Evolutionary conservation across 2,888 invertebrate genomes (phyloP), one percentile per base, ranked within the genome.

Genomic region (Tolmerus cingulatus): DNA sequence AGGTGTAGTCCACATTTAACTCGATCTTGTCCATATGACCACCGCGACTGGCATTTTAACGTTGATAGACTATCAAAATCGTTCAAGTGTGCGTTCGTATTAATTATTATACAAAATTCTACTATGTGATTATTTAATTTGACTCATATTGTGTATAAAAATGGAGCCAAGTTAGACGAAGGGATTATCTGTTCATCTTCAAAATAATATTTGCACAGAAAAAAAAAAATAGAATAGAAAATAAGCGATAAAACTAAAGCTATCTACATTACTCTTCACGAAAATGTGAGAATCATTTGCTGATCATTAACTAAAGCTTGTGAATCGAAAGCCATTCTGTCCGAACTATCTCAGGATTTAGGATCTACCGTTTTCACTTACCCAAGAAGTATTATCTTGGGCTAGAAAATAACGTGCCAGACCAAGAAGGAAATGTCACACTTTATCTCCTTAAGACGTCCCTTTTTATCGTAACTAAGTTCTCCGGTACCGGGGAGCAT

Each of bases 331-430:
- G 19, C 37, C 40, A 82, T 82, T 79, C 37, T 66, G 40, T 66
- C 82, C 37, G 37, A 82, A 37, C 55, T 57, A 34, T 37, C 37
- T 57, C 9, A 66, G 57, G 66, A 27, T 66, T 82, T 82, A 23
- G 82, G 66, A 55, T 37, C 66, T 82, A 37, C 37, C 82, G 66
- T 57, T 82, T 82, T 82, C 82, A 82, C 82, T 82, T 82, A 82
- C 66, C 27, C 82, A 12, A 66, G 66, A 66, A 66, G 66, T 82
- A 82, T 82, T 82, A 82, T 57, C 82, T 55, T 57, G 66, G 37
- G 66, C 82, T 34, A 82, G 51, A 30, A 66, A 37, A 82, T 55
- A 82, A 82, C 51, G 51, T 82, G 40, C 37, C 57, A 66, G 82
- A 66, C 82, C 82, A 82, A 30, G 57, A 55, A 57, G 66, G 82